Conservation (phyloP, 2,113 vertebrate species). For the Corythornis cristatus region DNA sequence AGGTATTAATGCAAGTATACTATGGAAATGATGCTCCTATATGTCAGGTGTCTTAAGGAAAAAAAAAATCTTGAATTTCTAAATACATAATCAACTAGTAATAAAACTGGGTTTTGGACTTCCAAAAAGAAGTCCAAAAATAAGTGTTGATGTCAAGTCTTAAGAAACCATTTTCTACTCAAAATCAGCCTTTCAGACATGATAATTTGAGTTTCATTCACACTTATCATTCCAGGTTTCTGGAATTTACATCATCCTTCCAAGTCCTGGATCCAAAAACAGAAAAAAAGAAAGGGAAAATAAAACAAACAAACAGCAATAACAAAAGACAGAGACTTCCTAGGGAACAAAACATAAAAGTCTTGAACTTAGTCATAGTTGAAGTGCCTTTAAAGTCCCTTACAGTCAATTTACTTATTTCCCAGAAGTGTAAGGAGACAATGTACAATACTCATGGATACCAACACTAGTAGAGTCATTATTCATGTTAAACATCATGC, state of each 20-base stretch:
- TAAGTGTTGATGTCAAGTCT: background rate
- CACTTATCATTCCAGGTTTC: background rate
- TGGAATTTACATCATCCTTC: background rate
- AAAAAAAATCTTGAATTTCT: background rate
- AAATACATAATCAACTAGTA: background rate
- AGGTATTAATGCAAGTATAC: background rate
- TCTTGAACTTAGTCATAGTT: background rate
- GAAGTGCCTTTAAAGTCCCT: background rate
- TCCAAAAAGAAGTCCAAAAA: background rate
- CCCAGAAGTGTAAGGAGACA: background rate
- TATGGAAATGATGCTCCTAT: background rate
- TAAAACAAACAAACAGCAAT: background rate
- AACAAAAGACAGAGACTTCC: background rate
- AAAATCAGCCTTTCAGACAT: background rate
- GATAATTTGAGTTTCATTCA: background rate
- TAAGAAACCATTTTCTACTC: background rate
- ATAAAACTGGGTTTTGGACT: background rate
- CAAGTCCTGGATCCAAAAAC: background rate
- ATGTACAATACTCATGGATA: background rate
- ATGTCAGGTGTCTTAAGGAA: background rate
- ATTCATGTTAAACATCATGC: background rate
- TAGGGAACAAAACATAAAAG: background rate
- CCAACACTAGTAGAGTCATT: background rate
- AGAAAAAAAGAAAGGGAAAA: background rate
- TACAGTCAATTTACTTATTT: background rate